Evolutionary conservation across 2,113 vertebrate genomes (phyloP).

Genomic region (Toxotes chatareus): DNA sequence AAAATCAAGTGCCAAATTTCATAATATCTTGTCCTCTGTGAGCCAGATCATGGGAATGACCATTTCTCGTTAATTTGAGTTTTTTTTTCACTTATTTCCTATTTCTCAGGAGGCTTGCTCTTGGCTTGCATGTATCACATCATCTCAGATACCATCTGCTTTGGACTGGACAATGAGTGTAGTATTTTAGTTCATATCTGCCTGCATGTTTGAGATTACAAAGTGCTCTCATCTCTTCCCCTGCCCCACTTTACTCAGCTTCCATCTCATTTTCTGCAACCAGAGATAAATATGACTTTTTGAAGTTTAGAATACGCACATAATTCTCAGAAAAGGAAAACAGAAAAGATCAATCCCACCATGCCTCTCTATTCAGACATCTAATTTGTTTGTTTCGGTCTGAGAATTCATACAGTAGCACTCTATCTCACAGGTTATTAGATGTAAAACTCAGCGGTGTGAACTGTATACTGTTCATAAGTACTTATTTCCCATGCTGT

Average conservation of each 20-base stretch:
- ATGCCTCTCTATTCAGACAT: conserved; percentile 20
- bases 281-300: conserved; percentile 3
- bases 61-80: conserved; percentile 42
- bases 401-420: conserved; percentile 19
- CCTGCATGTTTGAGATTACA: conserved; percentile 47
- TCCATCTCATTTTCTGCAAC: conserved; percentile 30
- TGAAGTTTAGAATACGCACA: background rate
- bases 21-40: conserved; percentile 28
- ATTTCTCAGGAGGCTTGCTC: conserved; percentile 40
- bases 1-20: conserved; percentile 37
- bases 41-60: conserved; percentile 58
- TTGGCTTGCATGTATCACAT: conserved; percentile 46
- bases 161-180: conserved; percentile 45
- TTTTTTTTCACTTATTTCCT: conserved; percentile 39
- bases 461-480: conserved; percentile 37
- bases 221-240: conserved; percentile 44
- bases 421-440: conserved; percentile 8
- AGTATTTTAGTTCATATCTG: conserved; percentile 49
- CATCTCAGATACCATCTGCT: conserved; percentile 66
- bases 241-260: conserved; percentile 36
- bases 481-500: conserved; percentile 74
- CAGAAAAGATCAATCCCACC: background rate
- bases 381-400: conserved; percentile 12
- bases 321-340: background rate
- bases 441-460: conserved; percentile 33